Evolutionary conservation across 1,140 invertebrate species (phyloP).

Genomic region (Halictus rubicundus): DNA sequence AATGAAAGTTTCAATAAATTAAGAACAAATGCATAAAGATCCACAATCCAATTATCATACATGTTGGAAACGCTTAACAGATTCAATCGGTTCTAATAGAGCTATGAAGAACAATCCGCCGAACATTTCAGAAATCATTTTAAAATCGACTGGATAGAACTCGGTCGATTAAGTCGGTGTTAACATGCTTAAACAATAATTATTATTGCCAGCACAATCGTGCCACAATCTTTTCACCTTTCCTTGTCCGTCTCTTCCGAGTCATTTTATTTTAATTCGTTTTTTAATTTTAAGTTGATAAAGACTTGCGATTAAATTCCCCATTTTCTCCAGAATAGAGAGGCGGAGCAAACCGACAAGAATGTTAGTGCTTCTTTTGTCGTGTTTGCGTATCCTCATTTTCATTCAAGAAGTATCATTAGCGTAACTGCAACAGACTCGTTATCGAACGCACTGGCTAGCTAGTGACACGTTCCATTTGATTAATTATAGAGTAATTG

Average conservation of each 20-base stretch:
- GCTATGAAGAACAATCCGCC: too few species aligned
- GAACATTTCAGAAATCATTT: too few species aligned
- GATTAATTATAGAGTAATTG: not conserved
- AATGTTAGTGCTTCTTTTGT: not conserved
- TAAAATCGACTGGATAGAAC: too few species aligned
- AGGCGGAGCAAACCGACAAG: not conserved
- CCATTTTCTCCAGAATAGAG: not conserved
- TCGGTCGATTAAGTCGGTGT: not conserved
- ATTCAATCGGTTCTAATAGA: too few species aligned
- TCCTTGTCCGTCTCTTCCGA: too few species aligned
- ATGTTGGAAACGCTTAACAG: too few species aligned
- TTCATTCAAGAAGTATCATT: not conserved
- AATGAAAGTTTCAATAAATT: too few species aligned
- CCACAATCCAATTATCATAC: too few species aligned
- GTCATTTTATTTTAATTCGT: not conserved
- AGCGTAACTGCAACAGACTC: too few species aligned
- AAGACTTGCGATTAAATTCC: conserved; percentile 3
- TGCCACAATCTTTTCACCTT: not conserved
- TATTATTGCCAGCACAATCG: not conserved
- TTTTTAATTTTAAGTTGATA: not conserved
- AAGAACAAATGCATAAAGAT: too few species aligned
- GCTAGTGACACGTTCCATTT: not conserved
- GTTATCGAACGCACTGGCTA: too few species aligned
- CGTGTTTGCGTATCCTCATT: too few species aligned
- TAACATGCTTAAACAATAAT: not conserved